Conservation (phyloP, 2,797 vertebrate species). For the Acipenser ruthenus region DNA sequence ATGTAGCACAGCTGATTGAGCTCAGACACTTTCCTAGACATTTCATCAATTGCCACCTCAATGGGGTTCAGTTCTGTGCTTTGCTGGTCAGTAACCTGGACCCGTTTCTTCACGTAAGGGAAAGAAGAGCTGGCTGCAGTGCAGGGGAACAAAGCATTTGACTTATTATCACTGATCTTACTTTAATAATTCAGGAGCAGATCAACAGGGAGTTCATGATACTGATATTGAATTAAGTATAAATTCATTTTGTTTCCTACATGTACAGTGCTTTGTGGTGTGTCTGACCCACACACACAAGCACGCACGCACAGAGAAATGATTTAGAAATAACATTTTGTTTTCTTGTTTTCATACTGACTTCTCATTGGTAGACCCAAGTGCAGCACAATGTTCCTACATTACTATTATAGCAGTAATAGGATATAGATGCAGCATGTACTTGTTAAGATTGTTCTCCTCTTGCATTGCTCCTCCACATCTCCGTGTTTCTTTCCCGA, state of each 20-base stretch:
- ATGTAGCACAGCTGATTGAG: constrained; percentile 90
- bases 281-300: too few species aligned
- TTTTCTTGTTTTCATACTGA: too few species aligned
- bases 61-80: constrained; percentile 94
- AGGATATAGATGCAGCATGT: constrained; percentile 23
- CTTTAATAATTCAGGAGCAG: too few species aligned
- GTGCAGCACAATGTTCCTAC: too few species aligned
- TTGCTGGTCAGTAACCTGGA: constrained; percentile 88
- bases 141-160: background rate
- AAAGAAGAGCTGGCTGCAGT: constrained; percentile 80
- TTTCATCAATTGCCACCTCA: constrained; percentile 95
- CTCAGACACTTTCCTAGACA: constrained; percentile 92
- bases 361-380: too few species aligned
- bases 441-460: constrained; percentile 88
- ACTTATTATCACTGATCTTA: too few species aligned
- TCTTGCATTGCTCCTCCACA: constrained; percentile 95
- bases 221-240: too few species aligned
- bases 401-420: background rate
- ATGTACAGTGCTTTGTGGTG: too few species aligned
- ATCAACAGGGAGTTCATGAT: too few species aligned
- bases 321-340: too few species aligned
- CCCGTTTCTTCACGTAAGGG: constrained; percentile 93
- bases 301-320: too few species aligned
- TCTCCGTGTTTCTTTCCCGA: constrained; percentile 94
- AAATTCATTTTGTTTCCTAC: too few species aligned